phyloP scores from a whole-genome alignment of 2,113 vertebrate genomes.

The Trematomus loennbergii region DNA sequence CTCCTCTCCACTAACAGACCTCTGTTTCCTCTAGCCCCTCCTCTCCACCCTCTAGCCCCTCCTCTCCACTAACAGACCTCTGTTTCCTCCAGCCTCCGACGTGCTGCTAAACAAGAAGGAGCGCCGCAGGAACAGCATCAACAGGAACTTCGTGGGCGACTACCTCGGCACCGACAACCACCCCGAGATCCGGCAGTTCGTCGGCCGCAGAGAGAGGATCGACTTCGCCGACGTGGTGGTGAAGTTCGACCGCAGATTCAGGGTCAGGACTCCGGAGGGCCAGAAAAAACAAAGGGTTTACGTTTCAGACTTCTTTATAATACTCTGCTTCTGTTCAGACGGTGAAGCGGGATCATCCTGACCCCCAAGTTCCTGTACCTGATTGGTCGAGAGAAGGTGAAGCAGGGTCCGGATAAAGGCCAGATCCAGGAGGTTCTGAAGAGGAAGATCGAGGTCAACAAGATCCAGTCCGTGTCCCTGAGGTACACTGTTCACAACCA shows the following conservation, averaged over 20 bases:
- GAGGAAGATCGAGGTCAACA: conserved; percentile 85
- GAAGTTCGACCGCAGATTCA: conserved; percentile 89
- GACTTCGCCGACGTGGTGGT: conserved; percentile 87
- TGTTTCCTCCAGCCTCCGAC: conserved; percentile 81
- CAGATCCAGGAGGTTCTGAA: conserved; percentile 87
- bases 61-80: not conserved
- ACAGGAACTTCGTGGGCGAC: conserved; percentile 89
- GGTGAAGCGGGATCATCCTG: conserved; percentile 87
- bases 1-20: too few species aligned
- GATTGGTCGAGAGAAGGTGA: conserved; percentile 89
- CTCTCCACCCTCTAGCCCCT: too few species aligned
- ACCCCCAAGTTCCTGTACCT: conserved; percentile 87
- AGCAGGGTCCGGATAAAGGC: conserved; percentile 88
- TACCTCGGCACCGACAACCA: conserved; percentile 86
- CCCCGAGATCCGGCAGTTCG: conserved; percentile 86
- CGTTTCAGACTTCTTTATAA: not conserved
- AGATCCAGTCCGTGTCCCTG: conserved; percentile 86
- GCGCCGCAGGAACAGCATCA: conserved; percentile 87
- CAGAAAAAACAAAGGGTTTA: not conserved
- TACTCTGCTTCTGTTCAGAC: conserved; percentile 61
- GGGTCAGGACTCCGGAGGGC: conserved; percentile 66
- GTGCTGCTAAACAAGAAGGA: conserved; percentile 89
- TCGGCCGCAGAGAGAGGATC: conserved; percentile 87
- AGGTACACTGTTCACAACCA: conserved; percentile 75
- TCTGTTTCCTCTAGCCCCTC: too few species aligned